These are phyloP conservation scores for Uloborus plumipes DNA, from an alignment of 2,888 invertebrate genomes.

Conservation along the genomic window DNA sequence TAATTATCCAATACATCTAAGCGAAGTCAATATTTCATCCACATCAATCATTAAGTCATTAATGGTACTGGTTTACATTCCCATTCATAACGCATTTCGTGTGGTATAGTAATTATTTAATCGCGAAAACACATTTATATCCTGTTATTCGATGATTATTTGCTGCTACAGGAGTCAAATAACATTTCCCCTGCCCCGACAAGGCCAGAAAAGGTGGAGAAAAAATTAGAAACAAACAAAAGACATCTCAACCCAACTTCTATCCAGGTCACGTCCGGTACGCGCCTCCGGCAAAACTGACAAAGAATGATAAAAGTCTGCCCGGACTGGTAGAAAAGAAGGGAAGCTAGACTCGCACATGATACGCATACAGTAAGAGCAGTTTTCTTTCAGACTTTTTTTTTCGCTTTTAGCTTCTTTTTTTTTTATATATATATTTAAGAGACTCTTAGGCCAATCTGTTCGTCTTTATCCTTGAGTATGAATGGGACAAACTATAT, in stretches of 20 bases:
- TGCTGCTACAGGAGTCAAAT: no score
- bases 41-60: no score
- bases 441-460: conserved; percentile 50
- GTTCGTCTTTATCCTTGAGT: conserved; percentile 52
- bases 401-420: no score
- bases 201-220: neutral
- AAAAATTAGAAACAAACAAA: conserved; percentile 11
- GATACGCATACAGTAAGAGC: conserved; percentile 61
- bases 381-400: conserved; percentile 21
- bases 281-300: conserved; percentile 58
- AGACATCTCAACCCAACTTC: conserved; percentile 32
- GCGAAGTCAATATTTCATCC: no score
- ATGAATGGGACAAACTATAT: conserved; percentile 56
- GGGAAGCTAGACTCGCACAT: conserved; percentile 29
- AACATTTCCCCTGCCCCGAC: neutral
- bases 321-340: conserved; percentile 28
- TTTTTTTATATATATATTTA: neutral
- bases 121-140: no score
- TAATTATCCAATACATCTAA: no score
- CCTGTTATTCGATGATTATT: no score
- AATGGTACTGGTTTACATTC: no score
- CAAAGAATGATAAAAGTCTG: conserved; percentile 63
- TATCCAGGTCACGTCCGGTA: conserved; percentile 58
- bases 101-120: no score
- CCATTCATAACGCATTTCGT: no score